A percentile compares a stretch with the other conserved stretches of the same genome.
These are phyloP conservation scores for Epicampocera succincta DNA, from an alignment of 2,888 invertebrate genomes.

Conservation along the genomic window DNA sequence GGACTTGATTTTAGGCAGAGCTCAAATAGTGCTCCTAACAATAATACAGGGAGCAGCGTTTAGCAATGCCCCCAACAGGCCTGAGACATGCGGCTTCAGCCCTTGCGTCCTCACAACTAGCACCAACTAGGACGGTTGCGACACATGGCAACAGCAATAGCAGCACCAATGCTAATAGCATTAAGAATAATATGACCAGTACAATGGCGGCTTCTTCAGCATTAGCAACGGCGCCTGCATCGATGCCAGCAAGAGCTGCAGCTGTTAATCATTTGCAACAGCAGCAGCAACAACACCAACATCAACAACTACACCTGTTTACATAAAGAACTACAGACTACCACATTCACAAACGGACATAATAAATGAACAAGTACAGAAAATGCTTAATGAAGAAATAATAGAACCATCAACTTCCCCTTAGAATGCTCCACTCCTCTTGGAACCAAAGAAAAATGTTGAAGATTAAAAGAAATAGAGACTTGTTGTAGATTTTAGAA, in stretches of 20 bases:
- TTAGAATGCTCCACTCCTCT: too few relatives aligned
- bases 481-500: too few relatives aligned
- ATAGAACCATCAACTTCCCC: too few relatives aligned
- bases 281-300: slow-evolving; percentile 26
- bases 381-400: too few relatives aligned
- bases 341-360: too few relatives aligned
- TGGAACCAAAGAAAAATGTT: too few relatives aligned
- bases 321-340: too few relatives aligned
- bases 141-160: slow-evolving; percentile 45
- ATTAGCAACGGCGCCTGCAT: slow-evolving; percentile 50
- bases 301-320: slow-evolving; percentile 60
- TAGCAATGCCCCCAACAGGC: slow-evolving; percentile 30
- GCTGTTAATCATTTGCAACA: slow-evolving; percentile 60
- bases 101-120: slow-evolving; percentile 49
- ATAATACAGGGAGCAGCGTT: slow-evolving; percentile 32
- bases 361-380: too few relatives aligned
- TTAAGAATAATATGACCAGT: slow-evolving; percentile 33
- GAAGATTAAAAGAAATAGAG: too few relatives aligned
- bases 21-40: too few relatives aligned
- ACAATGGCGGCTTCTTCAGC: slow-evolving; percentile 54
- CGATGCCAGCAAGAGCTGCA: too few relatives aligned
- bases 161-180: too few relatives aligned
- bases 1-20: slow-evolving; percentile 78
- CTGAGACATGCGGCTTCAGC: slow-evolving; percentile 58
- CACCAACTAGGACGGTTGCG: slow-evolving; percentile 47